Evolutionary conservation across 2,113 vertebrate species (phyloP), one percentile per base, ranked within the genome.

Genomic region (Progne subis): DNA sequence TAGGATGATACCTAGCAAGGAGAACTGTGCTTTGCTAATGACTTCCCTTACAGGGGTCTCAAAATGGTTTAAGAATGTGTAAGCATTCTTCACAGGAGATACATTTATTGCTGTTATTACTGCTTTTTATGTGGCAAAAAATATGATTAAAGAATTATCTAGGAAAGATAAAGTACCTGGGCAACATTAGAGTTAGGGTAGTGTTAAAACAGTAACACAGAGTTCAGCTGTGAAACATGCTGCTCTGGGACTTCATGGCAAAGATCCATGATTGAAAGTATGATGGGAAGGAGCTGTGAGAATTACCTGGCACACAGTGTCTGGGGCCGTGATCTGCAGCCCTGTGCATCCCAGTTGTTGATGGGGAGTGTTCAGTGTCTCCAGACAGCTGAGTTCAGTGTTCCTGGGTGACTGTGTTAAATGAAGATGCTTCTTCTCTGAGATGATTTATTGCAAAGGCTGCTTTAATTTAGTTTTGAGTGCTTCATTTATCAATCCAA

Each of bases 1-100:
- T 99, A 92, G 53, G 75, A 47, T 60, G 43, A 16, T 15, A 8
- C 3, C 41, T 41, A 15, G 47, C 61, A 32, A 23, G 29, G 63
- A 60, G 34, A 69, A 11, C 12, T 31, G 18, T 55, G 43, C 44
- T 86, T 78, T 88, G 37, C 14, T 71, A 31, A 20, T 39, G 34
- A 9, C 37, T 65, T 61, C 25, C 39, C 39, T 76, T 67, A 57
- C 5, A 59, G 50, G n/a, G 43, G 50, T 75, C 60, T 83, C 64
- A 24, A 0, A 47, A 61, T 37, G 5, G 3, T 61, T 50, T 63
- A 77, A 65, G 67, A 82, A 84, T 3, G 1, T 2, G 0, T n/a
- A 11, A 29, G 6, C 10, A 9, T 69, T 74, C 24, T 50, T 92
- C 10, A 44, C 16, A 53, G 11, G 12, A 46, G 14, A 18, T 70